These are phyloP conservation scores for Brassicogethes aeneus DNA, from an alignment of 2,888 invertebrate species.

Conservation along the genomic window DNA sequence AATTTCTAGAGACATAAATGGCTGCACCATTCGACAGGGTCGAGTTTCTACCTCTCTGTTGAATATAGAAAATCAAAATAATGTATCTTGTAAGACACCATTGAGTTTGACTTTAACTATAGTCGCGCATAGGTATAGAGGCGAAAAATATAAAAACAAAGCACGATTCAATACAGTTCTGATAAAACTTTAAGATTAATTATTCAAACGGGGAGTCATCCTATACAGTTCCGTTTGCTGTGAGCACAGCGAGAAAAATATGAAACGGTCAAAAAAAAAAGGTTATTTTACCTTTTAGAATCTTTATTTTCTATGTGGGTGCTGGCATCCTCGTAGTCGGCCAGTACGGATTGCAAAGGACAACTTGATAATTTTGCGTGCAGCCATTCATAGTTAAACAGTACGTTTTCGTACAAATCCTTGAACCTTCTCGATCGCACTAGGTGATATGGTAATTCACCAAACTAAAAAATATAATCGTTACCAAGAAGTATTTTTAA, in stretches of 20 bases:
- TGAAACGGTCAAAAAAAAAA: neutral
- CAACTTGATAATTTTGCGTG: slow-evolving; percentile 94
- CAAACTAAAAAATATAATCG: slow-evolving; percentile 57
- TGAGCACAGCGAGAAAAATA: neutral
- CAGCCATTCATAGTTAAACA: slow-evolving; percentile 97
- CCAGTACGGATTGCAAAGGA: slow-evolving; percentile 87
- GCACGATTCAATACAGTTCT: too few species aligned
- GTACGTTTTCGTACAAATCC: slow-evolving; percentile 82
- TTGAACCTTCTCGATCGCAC: slow-evolving; percentile 83
- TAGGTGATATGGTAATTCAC: slow-evolving; percentile 91
- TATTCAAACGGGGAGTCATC: too few species aligned
- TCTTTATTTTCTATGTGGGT: slow-evolving; percentile 74
- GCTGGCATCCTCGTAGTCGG: slow-evolving; percentile 93
- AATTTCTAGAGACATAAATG: too few species aligned
- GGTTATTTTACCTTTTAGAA: slow-evolving; percentile 54
- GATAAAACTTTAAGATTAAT: too few species aligned
- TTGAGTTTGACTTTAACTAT: too few species aligned
- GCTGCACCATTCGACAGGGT: too few species aligned
- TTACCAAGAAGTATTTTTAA: slow-evolving; percentile 1
- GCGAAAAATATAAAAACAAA: too few species aligned
- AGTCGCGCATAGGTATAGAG: too few species aligned
- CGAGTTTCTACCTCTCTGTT: too few species aligned
- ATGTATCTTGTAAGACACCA: too few species aligned
- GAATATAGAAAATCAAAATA: too few species aligned
- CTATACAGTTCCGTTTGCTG: too few species aligned